Percentiles rank a stretch among this genome's conserved stretches.
phyloP scores from a whole-genome alignment of 2,888 invertebrate species.

The Geophilus truncorum region DNA sequence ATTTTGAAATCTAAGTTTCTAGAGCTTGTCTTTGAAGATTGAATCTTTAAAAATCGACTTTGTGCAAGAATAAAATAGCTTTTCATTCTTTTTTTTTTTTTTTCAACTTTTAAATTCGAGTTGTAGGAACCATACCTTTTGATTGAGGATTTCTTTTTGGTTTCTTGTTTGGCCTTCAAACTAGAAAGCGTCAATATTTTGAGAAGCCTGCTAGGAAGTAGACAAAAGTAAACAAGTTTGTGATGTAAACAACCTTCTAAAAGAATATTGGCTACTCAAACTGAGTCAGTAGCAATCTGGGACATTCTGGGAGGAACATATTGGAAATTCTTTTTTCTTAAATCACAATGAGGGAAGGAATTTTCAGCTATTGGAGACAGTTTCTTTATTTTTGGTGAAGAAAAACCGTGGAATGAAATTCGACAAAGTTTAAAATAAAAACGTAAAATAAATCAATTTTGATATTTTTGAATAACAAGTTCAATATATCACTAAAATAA shows the following conservation, averaged over 20 bases:
- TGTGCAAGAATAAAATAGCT: no score
- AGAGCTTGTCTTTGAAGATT: no score
- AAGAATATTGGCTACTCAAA: conserved; percentile 6
- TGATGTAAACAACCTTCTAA: background rate
- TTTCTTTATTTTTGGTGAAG: background rate
- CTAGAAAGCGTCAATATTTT: background rate
- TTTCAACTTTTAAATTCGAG: background rate
- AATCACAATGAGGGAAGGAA: background rate
- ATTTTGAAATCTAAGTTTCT: no score
- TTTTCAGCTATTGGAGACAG: background rate
- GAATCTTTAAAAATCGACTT: no score
- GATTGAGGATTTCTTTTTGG: background rate
- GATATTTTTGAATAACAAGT: no score
- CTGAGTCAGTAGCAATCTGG: background rate
- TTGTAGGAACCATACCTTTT: background rate
- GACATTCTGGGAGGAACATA: background rate
- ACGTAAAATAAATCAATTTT: no score
- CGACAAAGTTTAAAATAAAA: no score
- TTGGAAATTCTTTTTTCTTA: background rate
- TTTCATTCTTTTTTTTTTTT: no score
- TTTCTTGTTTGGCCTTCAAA: background rate
- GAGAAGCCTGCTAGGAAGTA: background rate
- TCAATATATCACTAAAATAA: no score
- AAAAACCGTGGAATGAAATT: no score
- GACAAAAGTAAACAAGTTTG: conserved; percentile 4